A percentile compares a stretch with the other conserved stretches of the same genome.
phyloP scores from a whole-genome alignment of 92 coral and sea anemone species.

The Phymanthus crucifer region DNA sequence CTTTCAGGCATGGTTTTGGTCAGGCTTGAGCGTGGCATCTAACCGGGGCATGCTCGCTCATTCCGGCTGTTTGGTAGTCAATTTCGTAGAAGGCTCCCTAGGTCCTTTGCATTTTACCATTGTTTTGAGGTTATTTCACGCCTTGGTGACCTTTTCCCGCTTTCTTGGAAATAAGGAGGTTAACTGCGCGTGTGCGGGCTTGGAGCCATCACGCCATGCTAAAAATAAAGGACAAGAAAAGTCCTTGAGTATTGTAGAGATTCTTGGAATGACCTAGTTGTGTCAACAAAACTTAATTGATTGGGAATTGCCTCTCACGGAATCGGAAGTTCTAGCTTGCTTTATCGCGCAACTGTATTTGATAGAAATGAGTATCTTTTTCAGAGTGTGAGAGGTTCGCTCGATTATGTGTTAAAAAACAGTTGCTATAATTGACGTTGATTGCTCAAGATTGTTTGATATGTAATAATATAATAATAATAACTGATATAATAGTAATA shows the following conservation, averaged over 20 bases:
- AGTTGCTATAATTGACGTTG: too few relatives aligned
- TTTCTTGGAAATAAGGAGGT: constrained; percentile 29
- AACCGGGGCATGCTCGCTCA: constrained; percentile 12
- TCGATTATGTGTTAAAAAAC: too few relatives aligned
- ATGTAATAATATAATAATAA: too few relatives aligned
- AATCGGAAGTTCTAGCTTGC: too few relatives aligned
- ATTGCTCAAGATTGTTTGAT: too few relatives aligned
- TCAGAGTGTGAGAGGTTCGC: too few relatives aligned
- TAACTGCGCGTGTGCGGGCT: constrained; percentile 38
- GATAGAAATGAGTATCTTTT: too few relatives aligned
- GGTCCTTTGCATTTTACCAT: constrained; percentile 22
- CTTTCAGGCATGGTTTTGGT: background rate
- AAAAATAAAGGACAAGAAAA: background rate
- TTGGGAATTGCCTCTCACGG: too few relatives aligned
- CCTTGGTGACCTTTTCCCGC: constrained; percentile 44
- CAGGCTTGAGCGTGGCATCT: constrained; percentile 10
- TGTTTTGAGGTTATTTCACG: constrained; percentile 36
- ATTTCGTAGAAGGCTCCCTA: constrained; percentile 8
- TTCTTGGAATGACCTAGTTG: background rate
- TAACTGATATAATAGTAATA: too few relatives aligned
- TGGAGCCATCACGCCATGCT: background rate
- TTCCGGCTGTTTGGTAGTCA: background rate
- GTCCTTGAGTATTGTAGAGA: background rate
- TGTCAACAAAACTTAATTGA: too few relatives aligned
- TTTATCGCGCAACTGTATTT: too few relatives aligned